Base-by-base conservation (phyloP, 2,888 invertebrate species). In the Calameuta filiformis region DNA sequence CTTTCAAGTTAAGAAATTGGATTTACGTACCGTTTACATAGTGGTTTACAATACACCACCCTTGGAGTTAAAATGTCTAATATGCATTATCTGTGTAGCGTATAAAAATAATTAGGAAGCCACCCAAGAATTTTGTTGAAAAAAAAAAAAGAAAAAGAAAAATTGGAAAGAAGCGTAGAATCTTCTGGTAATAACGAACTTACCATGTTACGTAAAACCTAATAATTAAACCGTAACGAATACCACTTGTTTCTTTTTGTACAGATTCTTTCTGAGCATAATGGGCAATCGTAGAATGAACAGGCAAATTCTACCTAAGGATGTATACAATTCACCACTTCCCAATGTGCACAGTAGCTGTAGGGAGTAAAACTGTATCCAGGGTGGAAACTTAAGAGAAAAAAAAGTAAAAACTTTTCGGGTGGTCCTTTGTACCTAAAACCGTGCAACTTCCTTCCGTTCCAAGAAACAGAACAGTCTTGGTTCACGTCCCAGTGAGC, bases 361-460 rank as follows among this genome's bases (percentile, higher is more conserved):
- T 23, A 56, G 56, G 23, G 23, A 56, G 56, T 56, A 56, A 23
- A 9, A 56, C 56, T 23, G 56, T 23, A 6, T 23, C 23, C 23
- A 56, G 56, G 23, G 23, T 56, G 9, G 23, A 56, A 56, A 23
- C 56, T 56, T 56, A 3, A 11, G 30, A 0, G 33, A 23, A 34
- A 71, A 31, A 71, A 23, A 71, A 23, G n/a, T 6, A 31, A 74
- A 71, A 34, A 33, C 69, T 35, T 75, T 37, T 73, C 35, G 77
- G 79, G 77, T 80, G 84, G 81, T 80, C 82, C 84, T 88, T 88
- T 88, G 86, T 86, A 80, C 85, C 75, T 75, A 80, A 56, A 85
- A 83, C 84, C 82, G 79, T 83, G 82, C 76, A 82, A 83, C 83
- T 88, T 89, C 87, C 89, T 88, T 89, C 87, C 89, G 87, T 84